Percentiles rank a stretch among this genome's conserved stretches.
Conservation (phyloP, 2,113 vertebrate species). For the Calidris pugnax region DNA sequence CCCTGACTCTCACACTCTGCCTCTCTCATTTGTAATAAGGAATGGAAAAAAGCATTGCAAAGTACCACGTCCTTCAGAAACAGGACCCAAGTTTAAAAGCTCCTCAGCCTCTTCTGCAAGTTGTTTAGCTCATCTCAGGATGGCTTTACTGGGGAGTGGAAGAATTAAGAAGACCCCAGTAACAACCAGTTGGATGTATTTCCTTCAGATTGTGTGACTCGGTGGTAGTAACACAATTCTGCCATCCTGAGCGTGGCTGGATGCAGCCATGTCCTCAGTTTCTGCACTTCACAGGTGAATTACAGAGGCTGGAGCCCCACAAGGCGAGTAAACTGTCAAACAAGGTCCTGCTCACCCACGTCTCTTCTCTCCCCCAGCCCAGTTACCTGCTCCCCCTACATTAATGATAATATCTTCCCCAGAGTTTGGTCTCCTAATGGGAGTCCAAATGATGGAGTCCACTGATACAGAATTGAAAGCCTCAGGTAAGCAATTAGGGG, state of each 20-base stretch:
- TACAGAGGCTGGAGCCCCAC: not conserved
- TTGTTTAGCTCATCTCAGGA: not conserved
- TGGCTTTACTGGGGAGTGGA: not conserved
- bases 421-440: not conserved
- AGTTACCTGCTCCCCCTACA: not conserved
- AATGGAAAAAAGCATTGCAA: not conserved
- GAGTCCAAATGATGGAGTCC: not conserved
- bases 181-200: not conserved
- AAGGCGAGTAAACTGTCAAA: not conserved
- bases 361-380: not conserved
- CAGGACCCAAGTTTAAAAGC: not conserved
- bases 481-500: not conserved
- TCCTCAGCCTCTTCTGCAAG: not conserved
- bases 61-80: not conserved
- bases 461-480: not conserved
- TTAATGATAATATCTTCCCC: not conserved
- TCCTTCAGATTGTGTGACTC: not conserved
- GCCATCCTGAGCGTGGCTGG: not conserved
- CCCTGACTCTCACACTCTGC: not conserved
- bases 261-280: not conserved
- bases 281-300: not conserved
- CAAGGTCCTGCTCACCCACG: not conserved
- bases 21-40: not conserved
- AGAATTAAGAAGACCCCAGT: not conserved
- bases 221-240: not conserved